These are phyloP conservation scores for Recurvirostra avosetta DNA, from an alignment of 2,113 vertebrate species.

Conservation along the genomic window DNA sequence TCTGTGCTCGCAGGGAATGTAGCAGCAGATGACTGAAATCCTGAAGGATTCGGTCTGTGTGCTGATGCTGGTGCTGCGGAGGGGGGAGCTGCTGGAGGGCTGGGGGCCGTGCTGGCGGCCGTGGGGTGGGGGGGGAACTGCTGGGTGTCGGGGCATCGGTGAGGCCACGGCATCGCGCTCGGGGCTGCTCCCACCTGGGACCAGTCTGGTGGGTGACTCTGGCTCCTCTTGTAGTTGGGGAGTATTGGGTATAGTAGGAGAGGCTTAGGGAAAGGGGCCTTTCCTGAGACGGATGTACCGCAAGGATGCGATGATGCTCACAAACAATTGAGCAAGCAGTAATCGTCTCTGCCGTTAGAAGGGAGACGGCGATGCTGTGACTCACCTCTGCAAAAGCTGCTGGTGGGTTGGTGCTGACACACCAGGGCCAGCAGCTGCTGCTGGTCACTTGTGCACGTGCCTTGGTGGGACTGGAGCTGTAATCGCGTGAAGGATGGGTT, in stretches of 20 bases:
- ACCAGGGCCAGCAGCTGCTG: fast-evolving
- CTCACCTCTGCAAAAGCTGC: not conserved
- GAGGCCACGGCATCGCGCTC: fast-evolving
- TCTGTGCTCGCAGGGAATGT: not conserved
- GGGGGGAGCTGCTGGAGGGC: fast-evolving
- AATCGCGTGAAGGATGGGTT: fast-evolving
- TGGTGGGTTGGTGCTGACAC: not conserved
- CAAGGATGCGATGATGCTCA: fast-evolving
- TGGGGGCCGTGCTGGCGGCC: not conserved
- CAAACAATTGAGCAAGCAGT: fast-evolving
- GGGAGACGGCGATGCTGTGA: fast-evolving
- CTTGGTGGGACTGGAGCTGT: not conserved
- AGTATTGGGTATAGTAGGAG: not conserved
- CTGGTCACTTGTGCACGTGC: fast-evolving
- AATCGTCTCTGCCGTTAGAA: too few relatives aligned
- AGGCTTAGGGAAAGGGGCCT: not conserved
- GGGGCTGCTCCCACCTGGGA: not conserved
- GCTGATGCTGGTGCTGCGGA: fast-evolving
- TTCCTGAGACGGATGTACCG: fast-evolving
- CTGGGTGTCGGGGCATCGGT: fast-evolving
- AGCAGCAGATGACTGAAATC: fast-evolving
- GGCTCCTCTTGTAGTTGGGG: not conserved
- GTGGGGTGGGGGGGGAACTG: not conserved
- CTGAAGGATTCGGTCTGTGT: fast-evolving
- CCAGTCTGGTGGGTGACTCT: fast-evolving